Percentiles rank a stretch among this genome's conserved stretches.
Evolutionary conservation across 2,113 vertebrate species (phyloP).

Genomic region (Aptenodytes forsteri): DNA sequence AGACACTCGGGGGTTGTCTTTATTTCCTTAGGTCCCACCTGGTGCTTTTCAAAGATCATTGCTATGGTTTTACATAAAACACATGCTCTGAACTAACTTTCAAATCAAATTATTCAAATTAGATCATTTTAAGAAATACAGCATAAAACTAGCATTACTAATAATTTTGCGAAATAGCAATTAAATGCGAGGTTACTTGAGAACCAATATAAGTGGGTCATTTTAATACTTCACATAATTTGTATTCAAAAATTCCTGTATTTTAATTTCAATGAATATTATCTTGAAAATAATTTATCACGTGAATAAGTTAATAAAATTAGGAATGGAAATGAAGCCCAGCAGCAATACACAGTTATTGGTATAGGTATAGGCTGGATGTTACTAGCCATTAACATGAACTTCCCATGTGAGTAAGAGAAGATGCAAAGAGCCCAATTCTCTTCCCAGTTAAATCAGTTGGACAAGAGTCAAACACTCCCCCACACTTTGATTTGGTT

Average conservation of each 20-base stretch:
- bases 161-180: background rate
- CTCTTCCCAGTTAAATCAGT: background rate
- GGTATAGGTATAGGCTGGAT: background rate
- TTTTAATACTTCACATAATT: background rate
- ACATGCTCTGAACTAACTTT: background rate
- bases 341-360: background rate
- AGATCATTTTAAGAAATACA: background rate
- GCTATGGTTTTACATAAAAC: background rate
- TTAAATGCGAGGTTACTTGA: background rate
- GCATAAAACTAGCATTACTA: background rate
- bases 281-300: background rate
- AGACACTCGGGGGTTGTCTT: background rate
- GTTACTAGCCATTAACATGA: background rate
- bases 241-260: background rate
- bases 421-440: background rate
- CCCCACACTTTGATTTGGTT: background rate
- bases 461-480: background rate
- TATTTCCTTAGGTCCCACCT: background rate
- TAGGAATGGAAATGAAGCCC: background rate
- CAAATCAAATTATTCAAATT: background rate
- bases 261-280: background rate
- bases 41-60: background rate
- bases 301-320: background rate
- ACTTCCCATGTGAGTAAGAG: background rate
- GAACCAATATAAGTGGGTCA: background rate